These are phyloP conservation scores for Gasterosteus nipponicus DNA, from an alignment of 2,113 vertebrate species.

Conservation along the genomic window DNA sequence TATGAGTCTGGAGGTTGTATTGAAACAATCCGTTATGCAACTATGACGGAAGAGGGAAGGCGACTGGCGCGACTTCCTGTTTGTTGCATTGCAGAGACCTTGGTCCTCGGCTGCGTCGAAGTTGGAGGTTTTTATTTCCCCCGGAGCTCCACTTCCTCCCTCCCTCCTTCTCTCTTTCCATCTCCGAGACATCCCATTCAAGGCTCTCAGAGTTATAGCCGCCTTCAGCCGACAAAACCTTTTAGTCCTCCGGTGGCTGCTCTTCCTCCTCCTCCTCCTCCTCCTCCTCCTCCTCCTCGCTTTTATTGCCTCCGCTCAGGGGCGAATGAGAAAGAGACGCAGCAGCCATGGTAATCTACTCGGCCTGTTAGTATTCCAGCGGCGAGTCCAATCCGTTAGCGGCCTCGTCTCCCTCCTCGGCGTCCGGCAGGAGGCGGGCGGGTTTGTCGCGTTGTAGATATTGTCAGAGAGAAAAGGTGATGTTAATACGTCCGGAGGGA, in stretches of 20 bases:
- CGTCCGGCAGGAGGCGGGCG: constrained; percentile 53
- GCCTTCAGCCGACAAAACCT: constrained; percentile 56
- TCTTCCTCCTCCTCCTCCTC: constrained; percentile 22
- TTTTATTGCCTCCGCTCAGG: constrained; percentile 68
- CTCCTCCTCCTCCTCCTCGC: constrained; percentile 19
- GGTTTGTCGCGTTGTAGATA: constrained; percentile 52
- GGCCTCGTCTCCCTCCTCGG: constrained; percentile 58
- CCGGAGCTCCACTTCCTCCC: not conserved
- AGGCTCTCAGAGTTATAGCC: constrained; percentile 65
- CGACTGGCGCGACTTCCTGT: constrained; percentile 16
- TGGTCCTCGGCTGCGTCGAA: constrained; percentile 28
- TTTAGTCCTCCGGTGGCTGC: constrained; percentile 25
- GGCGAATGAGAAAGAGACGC: constrained; percentile 41
- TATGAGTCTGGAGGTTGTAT: constrained; percentile 12
- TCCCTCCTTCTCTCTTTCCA: constrained; percentile 3
- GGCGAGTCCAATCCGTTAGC: constrained; percentile 60
- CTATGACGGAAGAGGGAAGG: constrained; percentile 16
- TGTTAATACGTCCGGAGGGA: constrained; percentile 22
- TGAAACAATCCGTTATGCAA: constrained; percentile 37
- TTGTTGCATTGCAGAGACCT: constrained; percentile 23
- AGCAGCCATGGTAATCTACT: constrained; percentile 59
- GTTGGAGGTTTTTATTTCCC: constrained; percentile 50
- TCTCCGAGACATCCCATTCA: constrained; percentile 41
- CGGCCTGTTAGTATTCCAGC: constrained; percentile 67
- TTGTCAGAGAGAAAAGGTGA: not conserved